A percentile compares a stretch with the other conserved stretches of the same genome.
Conservation (phyloP, 92 coral and sea anemone species). For the Siderastrea siderea region DNA sequence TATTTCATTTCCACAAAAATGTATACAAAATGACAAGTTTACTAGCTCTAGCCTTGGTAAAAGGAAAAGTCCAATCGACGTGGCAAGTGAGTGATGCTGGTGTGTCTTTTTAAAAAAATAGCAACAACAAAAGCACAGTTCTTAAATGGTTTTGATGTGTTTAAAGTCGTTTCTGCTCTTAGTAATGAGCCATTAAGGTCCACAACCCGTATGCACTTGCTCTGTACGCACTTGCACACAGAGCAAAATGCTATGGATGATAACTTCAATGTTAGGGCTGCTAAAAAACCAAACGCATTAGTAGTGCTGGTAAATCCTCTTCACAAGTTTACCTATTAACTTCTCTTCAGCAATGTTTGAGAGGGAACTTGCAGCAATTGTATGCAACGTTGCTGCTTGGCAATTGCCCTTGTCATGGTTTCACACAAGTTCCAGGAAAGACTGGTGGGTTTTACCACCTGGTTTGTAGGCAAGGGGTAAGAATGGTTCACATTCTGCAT, state of each 20-base stretch:
- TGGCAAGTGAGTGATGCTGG: too few species aligned
- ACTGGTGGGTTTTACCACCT: conserved; percentile 15
- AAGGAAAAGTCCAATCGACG: too few species aligned
- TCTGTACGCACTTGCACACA: too few species aligned
- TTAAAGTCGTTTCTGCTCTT: too few species aligned
- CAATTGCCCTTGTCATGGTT: conserved; percentile 9
- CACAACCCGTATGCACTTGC: too few species aligned
- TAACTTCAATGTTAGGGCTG: not conserved
- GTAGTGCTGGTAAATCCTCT: not conserved
- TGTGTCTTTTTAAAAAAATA: too few species aligned
- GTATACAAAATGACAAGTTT: not conserved
- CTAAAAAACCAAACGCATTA: not conserved
- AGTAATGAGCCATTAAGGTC: too few species aligned
- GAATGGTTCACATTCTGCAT: not conserved
- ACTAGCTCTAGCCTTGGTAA: not conserved
- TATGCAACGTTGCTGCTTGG: conserved; percentile 22
- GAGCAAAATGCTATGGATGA: not conserved
- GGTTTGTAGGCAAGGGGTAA: not conserved
- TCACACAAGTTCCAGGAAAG: not conserved
- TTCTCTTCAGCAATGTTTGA: conserved; percentile 1
- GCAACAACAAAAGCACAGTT: too few species aligned
- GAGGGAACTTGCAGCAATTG: conserved; percentile 18
- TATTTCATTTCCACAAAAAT: not conserved
- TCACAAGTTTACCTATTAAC: not conserved
- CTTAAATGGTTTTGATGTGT: too few species aligned